Conservation (phyloP, 1,140 invertebrate species). For the Drosophila subobscura region DNA sequence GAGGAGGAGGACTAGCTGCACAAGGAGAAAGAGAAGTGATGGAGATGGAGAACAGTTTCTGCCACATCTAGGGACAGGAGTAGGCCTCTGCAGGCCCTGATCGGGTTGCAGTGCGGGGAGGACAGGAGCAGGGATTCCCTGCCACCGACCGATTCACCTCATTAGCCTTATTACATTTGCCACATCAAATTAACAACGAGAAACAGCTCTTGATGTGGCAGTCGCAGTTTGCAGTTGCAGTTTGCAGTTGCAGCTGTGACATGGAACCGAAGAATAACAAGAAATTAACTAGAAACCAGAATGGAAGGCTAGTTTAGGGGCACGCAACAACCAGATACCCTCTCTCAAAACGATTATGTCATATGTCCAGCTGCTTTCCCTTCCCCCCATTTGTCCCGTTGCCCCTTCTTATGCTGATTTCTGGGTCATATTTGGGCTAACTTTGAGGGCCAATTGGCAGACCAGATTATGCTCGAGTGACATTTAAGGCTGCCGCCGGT, state of each 20-base stretch:
- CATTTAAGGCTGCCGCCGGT: slow-evolving; percentile 69
- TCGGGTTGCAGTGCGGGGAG: slow-evolving; percentile 25
- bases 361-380: slow-evolving; percentile 2
- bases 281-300: slow-evolving; percentile 3
- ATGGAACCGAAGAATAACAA: slow-evolving; percentile 29
- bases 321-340: too few relatives aligned
- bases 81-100: slow-evolving; percentile 25
- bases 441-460: slow-evolving; percentile 41
- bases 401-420: slow-evolving; percentile 37
- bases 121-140: too few relatives aligned
- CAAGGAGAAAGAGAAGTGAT: not conserved
- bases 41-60: too few relatives aligned
- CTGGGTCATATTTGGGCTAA: slow-evolving; percentile 76
- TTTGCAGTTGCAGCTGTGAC: not conserved
- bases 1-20: not conserved
- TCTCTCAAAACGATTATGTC: too few relatives aligned
- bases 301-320: too few relatives aligned
- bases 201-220: slow-evolving; percentile 34
- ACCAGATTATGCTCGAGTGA: slow-evolving; percentile 29
- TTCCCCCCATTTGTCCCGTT: slow-evolving; percentile 18
- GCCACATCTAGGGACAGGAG: not conserved
- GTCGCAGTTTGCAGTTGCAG: slow-evolving; percentile 12
- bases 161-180: slow-evolving; percentile 70
- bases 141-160: slow-evolving; percentile 23
- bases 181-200: slow-evolving; percentile 67